A percentile compares a stretch with the other conserved stretches of the same genome.
Conservation (phyloP, 2,888 invertebrate species). For the Cetonia aurata region DNA sequence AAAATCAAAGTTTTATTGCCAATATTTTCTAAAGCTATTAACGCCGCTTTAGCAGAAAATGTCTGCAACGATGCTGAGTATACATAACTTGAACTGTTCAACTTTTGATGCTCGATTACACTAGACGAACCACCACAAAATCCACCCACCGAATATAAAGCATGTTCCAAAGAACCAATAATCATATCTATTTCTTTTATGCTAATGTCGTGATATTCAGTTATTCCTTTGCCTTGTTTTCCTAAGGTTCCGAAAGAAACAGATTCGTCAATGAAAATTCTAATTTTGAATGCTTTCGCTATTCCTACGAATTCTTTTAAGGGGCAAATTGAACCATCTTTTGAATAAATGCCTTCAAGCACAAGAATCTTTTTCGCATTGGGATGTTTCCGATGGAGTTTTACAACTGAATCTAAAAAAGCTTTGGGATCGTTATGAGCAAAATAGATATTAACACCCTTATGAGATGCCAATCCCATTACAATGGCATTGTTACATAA, state of each 20-base stretch:
- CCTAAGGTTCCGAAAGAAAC: slow-evolving; percentile 89
- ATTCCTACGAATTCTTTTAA: slow-evolving; percentile 84
- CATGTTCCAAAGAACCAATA: slow-evolving; percentile 88
- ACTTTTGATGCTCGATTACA: slow-evolving; percentile 95
- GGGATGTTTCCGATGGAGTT: slow-evolving; percentile 50
- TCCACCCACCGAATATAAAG: slow-evolving; percentile 90
- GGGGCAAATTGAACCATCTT: slow-evolving; percentile 91
- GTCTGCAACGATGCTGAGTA: slow-evolving; percentile 98
- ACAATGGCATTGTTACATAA: slow-evolving; percentile 89
- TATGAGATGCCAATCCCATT: slow-evolving; percentile 91
- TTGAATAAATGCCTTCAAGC: slow-evolving; percentile 93
- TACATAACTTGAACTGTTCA: slow-evolving; percentile 92
- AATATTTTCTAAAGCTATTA: slow-evolving; percentile 81
- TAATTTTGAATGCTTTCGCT: slow-evolving; percentile 87
- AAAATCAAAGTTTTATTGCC: slow-evolving; percentile 77
- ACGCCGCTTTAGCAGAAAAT: slow-evolving; percentile 89
- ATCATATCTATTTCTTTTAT: slow-evolving; percentile 86
- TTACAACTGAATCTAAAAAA: slow-evolving; percentile 66
- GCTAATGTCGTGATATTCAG: slow-evolving; percentile 83
- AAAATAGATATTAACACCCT: slow-evolving; percentile 84
- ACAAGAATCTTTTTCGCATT: slow-evolving; percentile 80
- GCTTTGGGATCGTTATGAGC: slow-evolving; percentile 91
- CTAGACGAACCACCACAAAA: slow-evolving; percentile 94
- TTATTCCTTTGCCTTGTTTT: slow-evolving; percentile 86
- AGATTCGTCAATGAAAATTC: slow-evolving; percentile 94